phyloP scores from a whole-genome alignment of 1,140 invertebrate species.

The Nomia melanderi region DNA sequence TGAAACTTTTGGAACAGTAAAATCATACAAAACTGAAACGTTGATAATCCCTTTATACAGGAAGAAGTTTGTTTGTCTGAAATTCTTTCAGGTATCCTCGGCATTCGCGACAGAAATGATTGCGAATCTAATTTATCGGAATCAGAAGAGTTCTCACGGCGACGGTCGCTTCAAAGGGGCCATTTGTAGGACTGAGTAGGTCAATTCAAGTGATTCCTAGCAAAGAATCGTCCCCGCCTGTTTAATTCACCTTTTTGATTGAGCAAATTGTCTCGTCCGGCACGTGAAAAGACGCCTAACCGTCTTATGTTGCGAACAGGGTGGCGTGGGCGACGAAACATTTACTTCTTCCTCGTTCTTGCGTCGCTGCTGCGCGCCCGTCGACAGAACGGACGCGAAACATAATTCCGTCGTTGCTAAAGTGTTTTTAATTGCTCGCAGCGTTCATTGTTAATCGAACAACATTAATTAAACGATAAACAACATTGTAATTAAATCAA shows the following conservation, averaged over 20 bases:
- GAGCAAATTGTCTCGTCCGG: constrained; percentile 81
- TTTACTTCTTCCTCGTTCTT: constrained; percentile 43
- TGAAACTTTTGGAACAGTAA: no score
- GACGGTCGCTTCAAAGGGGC: constrained; percentile 24
- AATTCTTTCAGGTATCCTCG: neutral
- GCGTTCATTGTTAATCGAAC: no score
- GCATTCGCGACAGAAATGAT: neutral
- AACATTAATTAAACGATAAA: no score
- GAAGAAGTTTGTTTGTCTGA: neutral
- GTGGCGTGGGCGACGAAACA: constrained; percentile 60
- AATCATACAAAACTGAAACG: no score
- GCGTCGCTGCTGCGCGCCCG: neutral
- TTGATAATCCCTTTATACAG: no score
- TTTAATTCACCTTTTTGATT: constrained; percentile 80
- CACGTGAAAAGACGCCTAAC: constrained; percentile 69
- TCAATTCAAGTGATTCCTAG: constrained; percentile 74
- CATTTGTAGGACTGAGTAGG: constrained; percentile 68
- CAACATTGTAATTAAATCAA: no score
- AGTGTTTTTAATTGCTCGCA: no score
- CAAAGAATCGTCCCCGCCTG: constrained; percentile 58
- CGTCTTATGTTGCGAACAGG: constrained; percentile 53
- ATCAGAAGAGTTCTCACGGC: constrained; percentile 33
- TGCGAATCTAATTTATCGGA: constrained; percentile 16
- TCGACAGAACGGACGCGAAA: neutral
- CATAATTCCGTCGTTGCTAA: no score